A percentile compares a stretch with the other conserved stretches of the same genome.
Conservation (phyloP, 2,888 invertebrate species). For the Apamea crenata region DNA sequence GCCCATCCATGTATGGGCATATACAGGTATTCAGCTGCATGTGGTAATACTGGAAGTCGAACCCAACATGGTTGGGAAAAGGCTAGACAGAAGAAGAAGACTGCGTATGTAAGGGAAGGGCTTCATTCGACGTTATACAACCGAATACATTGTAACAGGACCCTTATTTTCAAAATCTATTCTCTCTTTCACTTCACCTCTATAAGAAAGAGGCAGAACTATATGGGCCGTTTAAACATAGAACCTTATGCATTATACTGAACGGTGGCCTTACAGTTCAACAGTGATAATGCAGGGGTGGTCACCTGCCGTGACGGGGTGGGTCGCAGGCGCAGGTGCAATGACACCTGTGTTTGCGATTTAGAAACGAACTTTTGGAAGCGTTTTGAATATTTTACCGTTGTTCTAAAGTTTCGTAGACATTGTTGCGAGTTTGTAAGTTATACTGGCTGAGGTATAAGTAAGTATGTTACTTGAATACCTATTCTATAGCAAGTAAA, state of each 20-base stretch:
- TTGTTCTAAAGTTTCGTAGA: not conserved
- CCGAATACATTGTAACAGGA: too few relatives aligned
- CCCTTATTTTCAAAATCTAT: too few relatives aligned
- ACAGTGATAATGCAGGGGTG: conserved; percentile 73
- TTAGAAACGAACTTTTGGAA: conserved; percentile 59
- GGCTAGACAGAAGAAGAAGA: too few relatives aligned
- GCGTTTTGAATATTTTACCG: conserved; percentile 28
- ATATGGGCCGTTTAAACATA: too few relatives aligned
- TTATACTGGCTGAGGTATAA: not conserved
- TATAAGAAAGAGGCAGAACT: conserved; percentile 24
- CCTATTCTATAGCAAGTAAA: not conserved
- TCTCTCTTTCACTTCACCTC: conserved; percentile 3
- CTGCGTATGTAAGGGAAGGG: too few relatives aligned
- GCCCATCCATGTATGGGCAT: too few relatives aligned
- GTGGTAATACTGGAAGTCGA: too few relatives aligned
- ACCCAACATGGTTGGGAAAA: too few relatives aligned
- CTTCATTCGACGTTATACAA: too few relatives aligned
- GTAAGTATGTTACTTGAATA: not conserved
- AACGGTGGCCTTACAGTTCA: conserved; percentile 21
- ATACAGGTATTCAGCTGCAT: too few relatives aligned
- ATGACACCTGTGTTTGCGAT: conserved; percentile 76
- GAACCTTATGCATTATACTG: not conserved
- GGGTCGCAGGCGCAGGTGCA: conserved; percentile 73
- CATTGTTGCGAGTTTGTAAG: not conserved
- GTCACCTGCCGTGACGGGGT: conserved; percentile 81